A percentile compares a stretch with the other conserved stretches of the same genome.
These are phyloP conservation scores for Esox niger DNA, from an alignment of 2,113 vertebrate species.

Conservation along the genomic window DNA sequence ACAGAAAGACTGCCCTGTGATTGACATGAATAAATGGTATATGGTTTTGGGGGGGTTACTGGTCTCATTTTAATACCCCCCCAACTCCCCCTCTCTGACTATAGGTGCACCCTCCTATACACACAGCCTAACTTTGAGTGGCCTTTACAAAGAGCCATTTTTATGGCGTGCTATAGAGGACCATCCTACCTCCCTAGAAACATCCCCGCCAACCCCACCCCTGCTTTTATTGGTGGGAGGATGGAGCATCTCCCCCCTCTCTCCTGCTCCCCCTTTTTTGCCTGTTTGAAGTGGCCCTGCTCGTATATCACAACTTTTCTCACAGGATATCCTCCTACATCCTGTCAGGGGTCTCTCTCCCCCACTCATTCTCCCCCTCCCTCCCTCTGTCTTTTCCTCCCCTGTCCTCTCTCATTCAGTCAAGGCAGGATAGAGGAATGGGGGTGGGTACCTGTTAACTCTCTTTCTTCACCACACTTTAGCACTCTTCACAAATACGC, in stretches of 20 bases:
- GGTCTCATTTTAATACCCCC: conserved; percentile 6
- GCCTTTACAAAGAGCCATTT: neutral
- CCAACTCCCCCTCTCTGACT: conserved; percentile 14
- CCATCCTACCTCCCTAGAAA: conserved; percentile 22
- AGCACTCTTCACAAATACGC: conserved; percentile 41
- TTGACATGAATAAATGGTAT: neutral
- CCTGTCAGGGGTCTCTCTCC: conserved; percentile 41
- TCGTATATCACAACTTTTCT: conserved; percentile 68
- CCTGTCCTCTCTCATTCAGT: conserved; percentile 7
- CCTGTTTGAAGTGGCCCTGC: conserved; percentile 65
- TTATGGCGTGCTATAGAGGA: conserved; percentile 23
- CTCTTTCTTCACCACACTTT: conserved; percentile 58
- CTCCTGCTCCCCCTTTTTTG: conserved; percentile 40
- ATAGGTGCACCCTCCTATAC: neutral
- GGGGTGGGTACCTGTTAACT: conserved; percentile 55
- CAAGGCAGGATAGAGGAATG: neutral
- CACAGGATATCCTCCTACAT: conserved; percentile 70
- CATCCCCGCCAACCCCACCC: conserved; percentile 42
- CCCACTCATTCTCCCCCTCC: conserved; percentile 22
- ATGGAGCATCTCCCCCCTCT: conserved; percentile 47
- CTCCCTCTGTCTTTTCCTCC: conserved; percentile 25
- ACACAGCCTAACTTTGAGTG: neutral
- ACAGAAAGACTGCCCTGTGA: neutral
- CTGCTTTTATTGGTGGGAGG: conserved; percentile 61
- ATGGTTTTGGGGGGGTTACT: neutral